A percentile compares a stretch with the other conserved stretches of the same genome.
Evolutionary conservation across 2,888 invertebrate genomes (phyloP).

Genomic region (Polydrusus tereticollis): DNA sequence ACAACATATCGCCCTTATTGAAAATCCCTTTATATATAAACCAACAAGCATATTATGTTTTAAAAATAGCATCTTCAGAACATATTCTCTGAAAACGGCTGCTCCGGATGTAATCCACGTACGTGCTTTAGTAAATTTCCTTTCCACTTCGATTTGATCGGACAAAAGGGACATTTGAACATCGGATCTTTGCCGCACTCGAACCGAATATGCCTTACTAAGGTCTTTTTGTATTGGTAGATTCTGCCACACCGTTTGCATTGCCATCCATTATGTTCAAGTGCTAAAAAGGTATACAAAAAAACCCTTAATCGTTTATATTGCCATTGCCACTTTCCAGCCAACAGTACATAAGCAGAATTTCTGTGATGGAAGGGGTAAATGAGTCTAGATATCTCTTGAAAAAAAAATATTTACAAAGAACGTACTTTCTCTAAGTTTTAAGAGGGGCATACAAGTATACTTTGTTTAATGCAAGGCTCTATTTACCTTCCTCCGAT

Average conservation of each 20-base stretch:
- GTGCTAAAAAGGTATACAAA: background rate
- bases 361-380: too few species aligned
- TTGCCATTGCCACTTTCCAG: too few species aligned
- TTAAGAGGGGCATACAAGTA: too few species aligned
- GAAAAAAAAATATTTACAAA: too few species aligned
- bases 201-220: slow-evolving; percentile 51
- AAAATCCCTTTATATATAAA: too few species aligned
- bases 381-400: too few species aligned
- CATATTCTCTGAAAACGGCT: background rate
- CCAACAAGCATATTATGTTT: background rate
- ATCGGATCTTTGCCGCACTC: slow-evolving; percentile 74
- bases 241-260: slow-evolving; percentile 45
- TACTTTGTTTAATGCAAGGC: too few species aligned
- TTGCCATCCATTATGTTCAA: background rate
- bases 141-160: slow-evolving; percentile 32
- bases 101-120: slow-evolving; percentile 18
- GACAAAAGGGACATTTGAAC: slow-evolving; percentile 72
- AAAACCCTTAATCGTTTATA: background rate
- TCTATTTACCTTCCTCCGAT: too few species aligned
- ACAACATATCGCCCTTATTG: too few species aligned
- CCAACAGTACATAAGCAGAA: too few species aligned
- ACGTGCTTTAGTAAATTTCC: slow-evolving; percentile 41
- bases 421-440: too few species aligned
- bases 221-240: slow-evolving; percentile 52
- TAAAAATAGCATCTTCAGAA: background rate